These are phyloP conservation scores for Hesperia comma DNA, from an alignment of 2,888 invertebrate species.

Conservation along the genomic window DNA sequence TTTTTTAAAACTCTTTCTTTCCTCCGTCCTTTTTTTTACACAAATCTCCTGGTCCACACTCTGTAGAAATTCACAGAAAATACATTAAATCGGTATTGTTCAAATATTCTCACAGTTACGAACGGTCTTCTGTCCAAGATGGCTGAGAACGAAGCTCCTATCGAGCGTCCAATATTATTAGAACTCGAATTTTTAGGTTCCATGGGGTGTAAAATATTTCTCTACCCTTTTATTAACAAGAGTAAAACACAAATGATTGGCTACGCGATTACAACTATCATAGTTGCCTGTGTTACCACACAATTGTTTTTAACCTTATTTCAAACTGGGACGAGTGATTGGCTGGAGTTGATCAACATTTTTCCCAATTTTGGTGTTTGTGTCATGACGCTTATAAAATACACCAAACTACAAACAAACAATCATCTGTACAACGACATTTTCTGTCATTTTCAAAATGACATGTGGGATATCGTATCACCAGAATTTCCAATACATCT, in stretches of 20 bases:
- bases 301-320: slow-evolving; percentile 60
- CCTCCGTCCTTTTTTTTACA: too few species aligned
- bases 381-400: slow-evolving; percentile 63
- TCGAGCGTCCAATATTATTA: slow-evolving; percentile 46
- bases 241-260: slow-evolving; percentile 49
- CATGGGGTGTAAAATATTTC: slow-evolving; percentile 57
- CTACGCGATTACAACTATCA: slow-evolving; percentile 49
- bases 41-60: slow-evolving; percentile 10
- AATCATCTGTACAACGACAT: slow-evolving; percentile 56
- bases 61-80: neutral
- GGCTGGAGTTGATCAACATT: slow-evolving; percentile 64
- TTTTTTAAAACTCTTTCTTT: too few species aligned
- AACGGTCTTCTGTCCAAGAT: slow-evolving; percentile 4
- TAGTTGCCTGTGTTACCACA: slow-evolving; percentile 54
- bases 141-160: slow-evolving; percentile 1
- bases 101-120: neutral
- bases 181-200: slow-evolving; percentile 58
- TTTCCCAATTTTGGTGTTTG: slow-evolving; percentile 70
- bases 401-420: slow-evolving; percentile 56
- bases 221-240: slow-evolving; percentile 61
- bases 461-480: slow-evolving; percentile 59
- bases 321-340: slow-evolving; percentile 55
- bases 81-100: neutral
- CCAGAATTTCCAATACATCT: slow-evolving; percentile 50
- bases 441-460: slow-evolving; percentile 56